Evolutionary conservation across 2,888 invertebrate species (phyloP).

Genomic region (Macaria liturata): DNA sequence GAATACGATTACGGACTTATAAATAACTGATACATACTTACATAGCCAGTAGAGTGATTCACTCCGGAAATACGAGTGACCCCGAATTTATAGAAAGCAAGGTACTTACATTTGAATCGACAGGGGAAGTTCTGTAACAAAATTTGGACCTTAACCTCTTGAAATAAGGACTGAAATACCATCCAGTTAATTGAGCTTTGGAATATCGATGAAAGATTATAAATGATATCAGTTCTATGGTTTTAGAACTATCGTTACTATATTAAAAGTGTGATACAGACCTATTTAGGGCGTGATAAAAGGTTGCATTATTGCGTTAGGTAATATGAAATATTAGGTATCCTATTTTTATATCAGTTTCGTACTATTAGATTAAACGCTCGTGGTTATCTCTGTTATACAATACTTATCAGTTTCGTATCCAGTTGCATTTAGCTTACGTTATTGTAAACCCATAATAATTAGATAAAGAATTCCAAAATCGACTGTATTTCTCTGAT

Average conservation of each 20-base stretch:
- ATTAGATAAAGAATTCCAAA: too few species aligned
- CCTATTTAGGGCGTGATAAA: too few species aligned
- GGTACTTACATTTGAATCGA: constrained; percentile 18
- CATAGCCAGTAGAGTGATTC: constrained; percentile 30
- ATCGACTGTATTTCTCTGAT: too few species aligned
- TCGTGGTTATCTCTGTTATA: too few species aligned
- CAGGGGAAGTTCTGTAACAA: constrained; percentile 15
- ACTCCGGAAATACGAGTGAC: constrained; percentile 35
- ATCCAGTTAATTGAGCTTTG: not conserved
- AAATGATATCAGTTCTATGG: not conserved
- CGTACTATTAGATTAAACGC: too few species aligned
- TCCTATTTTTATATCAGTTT: too few species aligned
- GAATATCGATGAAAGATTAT: not conserved
- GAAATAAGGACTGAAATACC: constrained; percentile 5
- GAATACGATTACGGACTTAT: constrained; percentile 13
- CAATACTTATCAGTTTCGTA: too few species aligned
- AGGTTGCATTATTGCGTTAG: too few species aligned
- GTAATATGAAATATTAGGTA: too few species aligned
- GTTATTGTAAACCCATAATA: too few species aligned
- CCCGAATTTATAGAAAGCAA: constrained; percentile 38
- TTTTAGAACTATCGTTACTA: not conserved
- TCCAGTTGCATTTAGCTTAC: too few species aligned
- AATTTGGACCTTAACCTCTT: constrained; percentile 11
- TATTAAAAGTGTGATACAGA: too few species aligned
- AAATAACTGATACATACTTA: constrained; percentile 30